Evolutionary conservation across 2,113 vertebrate species (phyloP), one percentile per base, ranked within the genome.

Genomic region (Nesoenas mayeri): DNA sequence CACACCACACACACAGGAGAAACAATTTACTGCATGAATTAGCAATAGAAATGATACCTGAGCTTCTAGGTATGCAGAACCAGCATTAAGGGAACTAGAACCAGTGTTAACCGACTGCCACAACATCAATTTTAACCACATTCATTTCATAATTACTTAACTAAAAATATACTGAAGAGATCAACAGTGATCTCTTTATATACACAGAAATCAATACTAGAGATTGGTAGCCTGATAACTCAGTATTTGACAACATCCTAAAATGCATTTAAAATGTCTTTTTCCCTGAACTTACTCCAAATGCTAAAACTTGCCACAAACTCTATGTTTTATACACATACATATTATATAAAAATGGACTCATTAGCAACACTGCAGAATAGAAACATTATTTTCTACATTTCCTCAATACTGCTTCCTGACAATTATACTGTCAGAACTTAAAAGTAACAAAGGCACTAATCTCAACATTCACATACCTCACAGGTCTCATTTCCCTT

Each of bases 271-370:
- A 40, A 81, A 81, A 17, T 4, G 7, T 9, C 15, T 48, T 36
- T 25, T 75, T 3, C 36, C n/a, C 16, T 18, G 14, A 75, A 12
- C 10, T 17, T 75, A 32, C 24, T 72, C 25, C 21, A 79, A 75
- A 57, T 24, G 14, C 22, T 10, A 26, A 5, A 85, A 7, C 22
- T 32, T 85, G 8, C 4, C 44, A 48, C 8, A 60, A 40, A 42
- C 8, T 3, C 6, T 2, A 0, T 16, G 12, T 36, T 87, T 80
- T 42, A 75, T 5, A 14, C 12, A 16, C 5, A 8, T 6, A 72
- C 0, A 0, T 11, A 71, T 17, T 4, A 40, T 1, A 24, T 8
- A 48, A 88, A 60, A 79, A 29, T 0, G 0, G 42, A 54, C 15
- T 73, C 10, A 24, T 1, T 3, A 25, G 4, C 15, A 54, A 29